phyloP scores from a whole-genome alignment of 2,113 vertebrate species.

The Engraulis encrasicolus region DNA sequence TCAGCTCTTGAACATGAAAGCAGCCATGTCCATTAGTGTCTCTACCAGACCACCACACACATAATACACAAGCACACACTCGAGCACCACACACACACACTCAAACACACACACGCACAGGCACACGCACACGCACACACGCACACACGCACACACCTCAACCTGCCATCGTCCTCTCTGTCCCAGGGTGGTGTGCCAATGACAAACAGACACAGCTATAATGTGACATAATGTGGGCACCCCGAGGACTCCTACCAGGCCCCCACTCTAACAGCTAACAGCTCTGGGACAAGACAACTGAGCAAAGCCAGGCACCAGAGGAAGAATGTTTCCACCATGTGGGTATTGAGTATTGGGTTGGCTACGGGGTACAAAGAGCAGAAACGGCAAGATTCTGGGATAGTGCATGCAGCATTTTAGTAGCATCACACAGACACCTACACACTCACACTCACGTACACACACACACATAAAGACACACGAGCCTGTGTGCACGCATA shows the following conservation, averaged over 20 bases:
- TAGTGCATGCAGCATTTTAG: background rate
- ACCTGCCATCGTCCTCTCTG: background rate
- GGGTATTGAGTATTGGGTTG: no score
- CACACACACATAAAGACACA: no score
- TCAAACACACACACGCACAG: no score
- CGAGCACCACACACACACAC: no score
- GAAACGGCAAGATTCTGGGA: background rate
- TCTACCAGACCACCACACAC: conserved; percentile 4
- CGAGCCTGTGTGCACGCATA: no score
- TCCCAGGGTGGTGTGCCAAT: background rate
- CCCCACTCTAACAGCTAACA: background rate
- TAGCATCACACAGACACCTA: no score
- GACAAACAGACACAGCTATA: background rate
- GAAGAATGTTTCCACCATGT: background rate
- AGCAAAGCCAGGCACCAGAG: conserved; percentile 5
- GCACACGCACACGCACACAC: background rate
- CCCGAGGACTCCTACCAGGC: background rate
- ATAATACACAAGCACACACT: no score
- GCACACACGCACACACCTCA: background rate
- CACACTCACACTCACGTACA: no score
- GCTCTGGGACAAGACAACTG: background rate
- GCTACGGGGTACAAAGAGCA: no score
- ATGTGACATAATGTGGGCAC: background rate
- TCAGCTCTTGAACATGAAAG: no score
- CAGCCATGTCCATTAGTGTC: no score